Evolutionary conservation across 2,888 invertebrate species (phyloP).

Genomic region (Drosophila prostipennis): DNA sequence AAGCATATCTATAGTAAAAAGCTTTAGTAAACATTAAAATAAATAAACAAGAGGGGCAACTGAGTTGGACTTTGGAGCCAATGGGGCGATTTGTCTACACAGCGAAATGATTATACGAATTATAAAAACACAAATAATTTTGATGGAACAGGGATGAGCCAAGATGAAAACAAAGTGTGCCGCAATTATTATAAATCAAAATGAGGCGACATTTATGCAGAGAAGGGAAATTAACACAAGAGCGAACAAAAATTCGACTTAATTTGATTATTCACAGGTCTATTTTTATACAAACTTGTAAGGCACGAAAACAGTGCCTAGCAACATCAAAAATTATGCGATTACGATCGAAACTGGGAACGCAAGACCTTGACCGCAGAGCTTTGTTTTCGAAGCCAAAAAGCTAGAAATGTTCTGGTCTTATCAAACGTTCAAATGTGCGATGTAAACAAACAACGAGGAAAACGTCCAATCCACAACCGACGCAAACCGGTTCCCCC

Average conservation of each 20-base stretch:
- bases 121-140: constrained; percentile 37
- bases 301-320: constrained; percentile 37
- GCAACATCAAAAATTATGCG: constrained; percentile 41
- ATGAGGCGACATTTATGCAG: constrained; percentile 6
- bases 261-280: constrained; percentile 1
- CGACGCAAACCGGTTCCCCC: constrained; percentile 57
- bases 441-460: constrained; percentile 70
- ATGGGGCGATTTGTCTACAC: constrained; percentile 29
- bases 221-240: constrained; percentile 21
- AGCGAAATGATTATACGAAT: constrained; percentile 38
- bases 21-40: constrained; percentile 11
- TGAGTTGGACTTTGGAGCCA: constrained; percentile 55
- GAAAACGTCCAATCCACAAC: constrained; percentile 59
- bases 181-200: constrained; percentile 32
- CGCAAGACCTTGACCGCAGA: constrained; percentile 59
- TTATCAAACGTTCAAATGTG: constrained; percentile 52
- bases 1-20: constrained; percentile 12
- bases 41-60: constrained; percentile 11
- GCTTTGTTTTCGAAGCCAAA: constrained; percentile 52
- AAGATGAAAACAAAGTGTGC: not conserved
- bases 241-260: constrained; percentile 1
- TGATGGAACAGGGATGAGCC: not conserved
- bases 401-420: constrained; percentile 52
- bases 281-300: constrained; percentile 8
- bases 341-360: constrained; percentile 46